These are phyloP conservation scores for Brachyhypopomus gauderio DNA, from an alignment of 2,113 vertebrate species.

Conservation along the genomic window DNA sequence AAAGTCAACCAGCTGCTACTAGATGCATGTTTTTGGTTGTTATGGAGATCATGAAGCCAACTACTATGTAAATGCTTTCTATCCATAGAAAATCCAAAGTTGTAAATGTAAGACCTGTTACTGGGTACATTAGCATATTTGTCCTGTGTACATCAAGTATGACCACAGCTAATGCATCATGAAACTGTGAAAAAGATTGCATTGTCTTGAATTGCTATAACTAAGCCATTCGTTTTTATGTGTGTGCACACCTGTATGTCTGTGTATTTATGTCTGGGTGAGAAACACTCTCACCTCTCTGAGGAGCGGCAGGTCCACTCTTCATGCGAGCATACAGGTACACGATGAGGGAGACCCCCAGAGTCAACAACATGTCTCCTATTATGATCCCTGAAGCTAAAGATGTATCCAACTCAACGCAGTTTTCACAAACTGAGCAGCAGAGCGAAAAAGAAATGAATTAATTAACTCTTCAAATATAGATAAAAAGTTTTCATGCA, in stretches of 20 bases:
- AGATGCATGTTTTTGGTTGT: no score
- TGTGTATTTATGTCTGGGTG: conserved; percentile 5
- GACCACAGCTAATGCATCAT: neutral
- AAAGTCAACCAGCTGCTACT: neutral
- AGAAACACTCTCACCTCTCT: conserved; percentile 18
- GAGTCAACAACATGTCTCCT: conserved; percentile 58
- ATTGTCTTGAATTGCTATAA: no score
- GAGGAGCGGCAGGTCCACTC: neutral
- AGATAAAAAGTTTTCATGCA: no score
- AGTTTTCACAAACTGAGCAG: conserved; percentile 64
- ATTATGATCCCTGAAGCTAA: accelerated
- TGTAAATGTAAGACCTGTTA: neutral
- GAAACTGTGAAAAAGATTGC: no score
- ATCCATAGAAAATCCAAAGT: no score
- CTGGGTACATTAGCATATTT: neutral
- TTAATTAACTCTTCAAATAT: no score
- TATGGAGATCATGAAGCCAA: no score
- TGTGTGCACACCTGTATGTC: neutral
- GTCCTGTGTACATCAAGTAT: neutral
- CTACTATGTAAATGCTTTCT: no score
- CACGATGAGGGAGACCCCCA: conserved; percentile 45
- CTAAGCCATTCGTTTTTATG: neutral
- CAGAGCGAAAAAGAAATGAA: neutral
- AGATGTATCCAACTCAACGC: conserved; percentile 34
- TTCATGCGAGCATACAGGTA: conserved; percentile 59